Conservation (phyloP, 2,888 invertebrate species). For the Caenorhabditis afra region DNA sequence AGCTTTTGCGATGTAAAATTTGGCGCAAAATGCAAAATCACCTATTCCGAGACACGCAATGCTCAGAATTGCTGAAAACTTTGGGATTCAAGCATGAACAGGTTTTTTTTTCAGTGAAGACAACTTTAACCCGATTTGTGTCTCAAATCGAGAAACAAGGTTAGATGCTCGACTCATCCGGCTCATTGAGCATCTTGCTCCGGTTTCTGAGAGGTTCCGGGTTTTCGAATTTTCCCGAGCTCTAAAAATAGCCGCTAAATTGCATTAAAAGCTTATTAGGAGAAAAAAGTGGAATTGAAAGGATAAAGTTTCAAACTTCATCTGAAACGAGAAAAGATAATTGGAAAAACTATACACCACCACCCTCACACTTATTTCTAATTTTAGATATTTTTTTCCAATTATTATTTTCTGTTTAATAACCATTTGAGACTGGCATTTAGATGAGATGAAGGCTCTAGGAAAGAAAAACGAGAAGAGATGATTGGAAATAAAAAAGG, state of each 20-base stretch:
- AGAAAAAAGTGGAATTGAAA: constrained; percentile 5
- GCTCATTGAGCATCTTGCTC: too few relatives aligned
- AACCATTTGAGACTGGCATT: constrained; percentile 22
- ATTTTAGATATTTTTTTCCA: neutral
- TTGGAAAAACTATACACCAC: constrained; percentile 4
- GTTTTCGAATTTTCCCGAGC: too few relatives aligned
- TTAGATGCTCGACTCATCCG: too few relatives aligned
- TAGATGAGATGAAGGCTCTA: neutral
- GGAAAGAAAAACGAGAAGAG: constrained; percentile 3
- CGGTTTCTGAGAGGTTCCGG: too few relatives aligned
- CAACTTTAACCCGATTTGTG: too few relatives aligned
- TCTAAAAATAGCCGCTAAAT: too few relatives aligned
- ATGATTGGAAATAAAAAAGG: constrained; percentile 3
- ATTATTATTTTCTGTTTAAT: constrained; percentile 18
- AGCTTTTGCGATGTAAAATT: too few relatives aligned
- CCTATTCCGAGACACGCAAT: too few relatives aligned
- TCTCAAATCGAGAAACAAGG: too few relatives aligned
- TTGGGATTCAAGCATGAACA: neutral
- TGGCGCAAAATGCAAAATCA: too few relatives aligned
- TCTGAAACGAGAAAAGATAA: neutral
- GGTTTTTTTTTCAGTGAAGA: neutral
- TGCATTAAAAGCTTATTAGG: neutral
- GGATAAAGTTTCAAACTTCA: neutral
- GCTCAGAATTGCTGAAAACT: too few relatives aligned
- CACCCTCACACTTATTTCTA: constrained; percentile 5